A percentile compares a stretch with the other conserved stretches of the same genome.
Conservation (phyloP, 35 echinoderm and acorn worm genomes). For the Lytechinus variegatus region DNA sequence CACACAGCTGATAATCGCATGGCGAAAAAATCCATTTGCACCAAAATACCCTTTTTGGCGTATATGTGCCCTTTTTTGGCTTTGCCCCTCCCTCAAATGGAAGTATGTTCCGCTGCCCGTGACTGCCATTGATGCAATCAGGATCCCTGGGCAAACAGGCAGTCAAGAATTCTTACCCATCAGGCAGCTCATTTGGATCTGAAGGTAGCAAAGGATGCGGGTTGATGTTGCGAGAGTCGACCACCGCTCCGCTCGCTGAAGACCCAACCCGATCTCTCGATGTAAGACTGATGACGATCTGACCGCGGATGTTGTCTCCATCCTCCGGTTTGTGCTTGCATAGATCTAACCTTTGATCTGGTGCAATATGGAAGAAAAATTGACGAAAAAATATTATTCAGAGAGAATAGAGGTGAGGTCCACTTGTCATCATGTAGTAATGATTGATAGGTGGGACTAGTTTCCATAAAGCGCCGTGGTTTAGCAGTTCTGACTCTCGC, state of each 20-base stretch:
- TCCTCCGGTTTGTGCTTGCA: constrained; percentile 94
- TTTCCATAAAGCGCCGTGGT: no score
- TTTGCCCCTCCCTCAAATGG: no score
- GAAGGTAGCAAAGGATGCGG: constrained; percentile 59
- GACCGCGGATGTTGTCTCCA: constrained; percentile 91
- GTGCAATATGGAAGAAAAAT: background rate
- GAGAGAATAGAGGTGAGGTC: background rate
- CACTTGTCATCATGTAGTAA: no score
- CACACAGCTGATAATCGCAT: no score
- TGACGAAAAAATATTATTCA: background rate
- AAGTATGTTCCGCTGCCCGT: no score
- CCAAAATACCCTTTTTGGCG: no score
- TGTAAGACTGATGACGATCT: constrained; percentile 96
- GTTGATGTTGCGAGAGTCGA: constrained; percentile 92
- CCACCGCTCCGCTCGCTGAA: constrained; percentile 79
- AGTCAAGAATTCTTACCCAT: constrained; percentile 74
- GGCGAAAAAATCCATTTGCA: no score
- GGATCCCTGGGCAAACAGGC: no score
- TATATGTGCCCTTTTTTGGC: no score
- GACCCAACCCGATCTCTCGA: constrained; percentile 80
- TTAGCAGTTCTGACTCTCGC: no score
- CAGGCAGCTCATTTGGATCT: constrained; percentile 93
- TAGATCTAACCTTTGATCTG: constrained; percentile 95
- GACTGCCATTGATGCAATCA: no score
- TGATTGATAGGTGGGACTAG: no score